A percentile compares a stretch with the other conserved stretches of the same genome.
These are phyloP conservation scores for Labia minor DNA, from an alignment of 2,888 invertebrate species.

Conservation along the genomic window DNA sequence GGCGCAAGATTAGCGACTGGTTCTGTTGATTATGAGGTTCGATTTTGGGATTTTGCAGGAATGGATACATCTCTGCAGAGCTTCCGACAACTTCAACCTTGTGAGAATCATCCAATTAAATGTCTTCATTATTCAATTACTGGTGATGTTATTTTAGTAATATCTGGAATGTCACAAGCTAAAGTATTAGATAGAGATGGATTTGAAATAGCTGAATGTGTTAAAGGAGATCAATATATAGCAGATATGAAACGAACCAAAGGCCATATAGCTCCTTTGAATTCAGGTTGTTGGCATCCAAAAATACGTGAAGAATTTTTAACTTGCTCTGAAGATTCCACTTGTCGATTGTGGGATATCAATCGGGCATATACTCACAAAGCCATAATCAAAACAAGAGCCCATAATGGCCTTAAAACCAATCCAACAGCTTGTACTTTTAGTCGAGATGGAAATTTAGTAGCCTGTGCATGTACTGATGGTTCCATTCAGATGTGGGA, in stretches of 20 bases:
- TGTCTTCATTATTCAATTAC: slow-evolving; percentile 84
- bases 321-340: slow-evolving; percentile 88
- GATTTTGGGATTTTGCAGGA: slow-evolving; percentile 97
- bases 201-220: slow-evolving; percentile 82
- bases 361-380: slow-evolving; percentile 68
- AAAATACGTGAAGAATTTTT: slow-evolving; percentile 82
- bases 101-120: slow-evolving; percentile 87
- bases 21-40: slow-evolving; percentile 90
- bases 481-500: slow-evolving; percentile 98
- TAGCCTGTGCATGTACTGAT: slow-evolving; percentile 86
- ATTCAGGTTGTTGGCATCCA: slow-evolving; percentile 90
- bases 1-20: slow-evolving; percentile 86
- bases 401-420: slow-evolving; percentile 74
- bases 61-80: slow-evolving; percentile 89
- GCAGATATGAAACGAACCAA: slow-evolving; percentile 87
- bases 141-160: slow-evolving; percentile 84
- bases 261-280: slow-evolving; percentile 86
- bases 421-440: slow-evolving; percentile 75
- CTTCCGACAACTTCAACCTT: slow-evolving; percentile 86
- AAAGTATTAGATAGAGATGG: slow-evolving; percentile 92
- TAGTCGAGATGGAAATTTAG: slow-evolving; percentile 73
- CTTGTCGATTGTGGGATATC: slow-evolving; percentile 83
- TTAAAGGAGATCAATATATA: slow-evolving; percentile 92
- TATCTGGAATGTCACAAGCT: slow-evolving; percentile 85
- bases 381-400: slow-evolving; percentile 73